These are phyloP conservation scores for Corythornis cristatus DNA, from an alignment of 2,113 vertebrate species.

Conservation along the genomic window DNA sequence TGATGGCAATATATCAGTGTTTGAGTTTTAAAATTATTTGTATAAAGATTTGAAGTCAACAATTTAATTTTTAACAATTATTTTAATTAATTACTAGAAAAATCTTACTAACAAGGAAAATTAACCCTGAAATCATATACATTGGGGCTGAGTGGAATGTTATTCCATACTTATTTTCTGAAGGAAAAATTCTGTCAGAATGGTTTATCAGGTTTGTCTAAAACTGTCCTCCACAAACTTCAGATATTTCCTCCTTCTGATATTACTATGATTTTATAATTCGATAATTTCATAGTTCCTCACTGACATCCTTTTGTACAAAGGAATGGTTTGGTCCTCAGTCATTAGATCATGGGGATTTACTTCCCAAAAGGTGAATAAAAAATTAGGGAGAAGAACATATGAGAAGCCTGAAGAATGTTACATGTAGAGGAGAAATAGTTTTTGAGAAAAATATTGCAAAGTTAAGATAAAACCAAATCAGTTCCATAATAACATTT, in stretches of 20 bases:
- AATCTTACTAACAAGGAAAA: not conserved
- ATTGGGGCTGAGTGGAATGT: accelerated
- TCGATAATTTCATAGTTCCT: not conserved
- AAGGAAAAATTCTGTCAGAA: not conserved
- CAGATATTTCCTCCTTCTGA: not conserved
- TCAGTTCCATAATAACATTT: not conserved
- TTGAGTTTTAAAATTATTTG: not conserved
- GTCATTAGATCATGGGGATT: not conserved
- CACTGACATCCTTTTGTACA: not conserved
- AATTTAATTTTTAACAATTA: not conserved
- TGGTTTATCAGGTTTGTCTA: not conserved
- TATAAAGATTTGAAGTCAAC: not conserved
- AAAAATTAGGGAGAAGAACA: not conserved
- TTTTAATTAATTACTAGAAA: not conserved
- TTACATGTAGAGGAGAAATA: not conserved
- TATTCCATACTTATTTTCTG: not conserved
- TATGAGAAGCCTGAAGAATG: not conserved
- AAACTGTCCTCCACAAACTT: not conserved
- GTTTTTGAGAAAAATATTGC: not conserved
- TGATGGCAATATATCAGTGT: not conserved
- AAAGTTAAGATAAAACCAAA: not conserved
- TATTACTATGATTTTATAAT: not conserved
- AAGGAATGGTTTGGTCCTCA: not conserved
- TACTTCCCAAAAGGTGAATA: not conserved
- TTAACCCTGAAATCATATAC: not conserved